Conservation (phyloP, 2,888 invertebrate species). For the Uloborus plumipes region DNA sequence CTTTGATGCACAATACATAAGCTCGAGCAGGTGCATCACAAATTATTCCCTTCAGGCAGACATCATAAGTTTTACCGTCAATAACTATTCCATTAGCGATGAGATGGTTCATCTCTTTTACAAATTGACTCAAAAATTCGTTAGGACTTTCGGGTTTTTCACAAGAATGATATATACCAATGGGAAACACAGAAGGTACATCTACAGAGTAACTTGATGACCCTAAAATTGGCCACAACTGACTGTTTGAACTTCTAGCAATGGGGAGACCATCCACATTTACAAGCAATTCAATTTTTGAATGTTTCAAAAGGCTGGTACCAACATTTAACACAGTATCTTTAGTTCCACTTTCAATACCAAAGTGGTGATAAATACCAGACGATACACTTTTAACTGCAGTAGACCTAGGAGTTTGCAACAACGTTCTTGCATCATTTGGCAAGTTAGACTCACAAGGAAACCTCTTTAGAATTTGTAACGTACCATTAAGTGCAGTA, state of each 20-base stretch:
- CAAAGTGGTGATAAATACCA: not conserved
- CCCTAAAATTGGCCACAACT: constrained; percentile 7
- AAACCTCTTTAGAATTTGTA: too few relatives aligned
- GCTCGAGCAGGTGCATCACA: constrained; percentile 2
- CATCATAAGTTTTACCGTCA: not conserved
- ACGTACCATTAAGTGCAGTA: too few relatives aligned
- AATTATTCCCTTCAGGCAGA: not conserved
- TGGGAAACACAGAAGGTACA: not conserved
- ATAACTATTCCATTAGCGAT: not conserved
- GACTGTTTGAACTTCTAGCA: constrained; percentile 2
- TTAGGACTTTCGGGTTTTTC: not conserved
- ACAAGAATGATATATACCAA: constrained; percentile 1
- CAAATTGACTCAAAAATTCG: constrained; percentile 5
- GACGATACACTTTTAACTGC: not conserved
- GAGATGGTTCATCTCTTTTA: not conserved
- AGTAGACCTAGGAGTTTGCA: not conserved
- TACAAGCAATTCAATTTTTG: not conserved
- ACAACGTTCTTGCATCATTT: not conserved
- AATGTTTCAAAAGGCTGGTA: not conserved
- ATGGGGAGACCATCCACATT: constrained; percentile 9
- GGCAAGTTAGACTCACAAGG: too few relatives aligned
- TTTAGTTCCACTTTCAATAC: not conserved
- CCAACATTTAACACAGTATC: not conserved
- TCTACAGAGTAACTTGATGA: not conserved
- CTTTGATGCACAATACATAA: too few relatives aligned